Evolutionary conservation across 2,888 invertebrate genomes (phyloP).

Genomic region (Stictocephala bisonia): DNA sequence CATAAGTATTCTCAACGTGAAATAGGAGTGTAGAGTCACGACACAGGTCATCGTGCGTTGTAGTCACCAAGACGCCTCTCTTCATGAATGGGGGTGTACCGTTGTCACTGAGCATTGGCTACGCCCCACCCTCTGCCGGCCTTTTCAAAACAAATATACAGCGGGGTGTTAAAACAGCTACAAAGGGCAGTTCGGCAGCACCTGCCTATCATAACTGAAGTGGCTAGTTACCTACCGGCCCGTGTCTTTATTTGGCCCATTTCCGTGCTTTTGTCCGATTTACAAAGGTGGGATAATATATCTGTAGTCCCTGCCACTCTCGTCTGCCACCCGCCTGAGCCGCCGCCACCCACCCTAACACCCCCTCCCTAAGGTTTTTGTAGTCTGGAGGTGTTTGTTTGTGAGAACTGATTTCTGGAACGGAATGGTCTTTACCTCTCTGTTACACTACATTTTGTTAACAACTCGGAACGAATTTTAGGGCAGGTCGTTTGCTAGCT

Average conservation of each 20-base stretch:
- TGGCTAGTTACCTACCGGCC: constrained; percentile 21
- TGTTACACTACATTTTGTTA: no score
- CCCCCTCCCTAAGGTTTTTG: no score
- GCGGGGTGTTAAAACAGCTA: constrained; percentile 28
- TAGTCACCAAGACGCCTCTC: no score
- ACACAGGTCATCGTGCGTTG: no score
- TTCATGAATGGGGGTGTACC: no score
- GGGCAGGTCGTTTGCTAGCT: neutral
- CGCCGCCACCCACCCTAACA: constrained; percentile 12
- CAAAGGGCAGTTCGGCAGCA: constrained; percentile 13
- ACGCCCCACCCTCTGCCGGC: constrained; percentile 28
- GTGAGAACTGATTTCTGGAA: constrained; percentile 25
- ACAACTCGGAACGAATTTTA: constrained; percentile 23
- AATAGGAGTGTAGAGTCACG: no score
- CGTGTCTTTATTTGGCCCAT: constrained; percentile 30
- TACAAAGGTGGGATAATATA: constrained; percentile 29
- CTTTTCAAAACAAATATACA: constrained; percentile 31
- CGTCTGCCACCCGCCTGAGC: neutral
- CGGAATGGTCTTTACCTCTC: constrained; percentile 3
- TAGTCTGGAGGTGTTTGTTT: constrained; percentile 24
- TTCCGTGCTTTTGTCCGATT: constrained; percentile 18
- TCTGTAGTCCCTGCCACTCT: constrained; percentile 29
- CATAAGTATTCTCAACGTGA: no score
- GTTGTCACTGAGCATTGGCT: constrained; percentile 27
- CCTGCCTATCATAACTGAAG: constrained; percentile 34